Conservation (phyloP, 2,797 vertebrate genomes). For the Cossypha dichroa region DNA sequence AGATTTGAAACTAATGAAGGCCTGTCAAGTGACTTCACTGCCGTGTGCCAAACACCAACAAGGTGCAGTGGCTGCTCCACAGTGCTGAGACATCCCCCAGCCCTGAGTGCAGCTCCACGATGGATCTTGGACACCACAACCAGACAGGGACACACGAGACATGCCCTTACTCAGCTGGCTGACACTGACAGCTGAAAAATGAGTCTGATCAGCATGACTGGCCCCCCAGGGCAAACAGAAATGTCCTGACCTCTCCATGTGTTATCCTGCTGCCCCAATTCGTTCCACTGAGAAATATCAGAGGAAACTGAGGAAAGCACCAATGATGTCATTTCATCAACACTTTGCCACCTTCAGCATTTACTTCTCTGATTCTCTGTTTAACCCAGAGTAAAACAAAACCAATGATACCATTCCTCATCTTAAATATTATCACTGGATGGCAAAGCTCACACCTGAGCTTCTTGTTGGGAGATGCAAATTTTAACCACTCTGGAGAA, state of each 20-base stretch:
- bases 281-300: not conserved
- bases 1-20: not conserved
- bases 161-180: not conserved
- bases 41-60: not conserved
- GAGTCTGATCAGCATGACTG: not conserved
- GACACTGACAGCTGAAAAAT: not conserved
- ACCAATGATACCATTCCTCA: rapidly evolving
- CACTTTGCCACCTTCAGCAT: not conserved
- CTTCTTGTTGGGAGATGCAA: not conserved
- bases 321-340: rapidly evolving
- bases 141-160: not conserved
- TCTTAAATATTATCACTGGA: not conserved
- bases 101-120: not conserved
- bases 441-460: not conserved
- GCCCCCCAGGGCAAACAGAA: not conserved
- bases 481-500: not conserved
- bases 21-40: not conserved
- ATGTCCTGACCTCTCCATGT: not conserved
- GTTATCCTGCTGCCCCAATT: not conserved
- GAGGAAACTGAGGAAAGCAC: not conserved
- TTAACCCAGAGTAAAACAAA: not conserved
- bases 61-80: not conserved
- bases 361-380: not conserved
- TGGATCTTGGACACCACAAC: not conserved
- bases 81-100: not conserved